Base-by-base conservation (phyloP, 1,140 invertebrate species). In the Capitella teleta region DNA sequence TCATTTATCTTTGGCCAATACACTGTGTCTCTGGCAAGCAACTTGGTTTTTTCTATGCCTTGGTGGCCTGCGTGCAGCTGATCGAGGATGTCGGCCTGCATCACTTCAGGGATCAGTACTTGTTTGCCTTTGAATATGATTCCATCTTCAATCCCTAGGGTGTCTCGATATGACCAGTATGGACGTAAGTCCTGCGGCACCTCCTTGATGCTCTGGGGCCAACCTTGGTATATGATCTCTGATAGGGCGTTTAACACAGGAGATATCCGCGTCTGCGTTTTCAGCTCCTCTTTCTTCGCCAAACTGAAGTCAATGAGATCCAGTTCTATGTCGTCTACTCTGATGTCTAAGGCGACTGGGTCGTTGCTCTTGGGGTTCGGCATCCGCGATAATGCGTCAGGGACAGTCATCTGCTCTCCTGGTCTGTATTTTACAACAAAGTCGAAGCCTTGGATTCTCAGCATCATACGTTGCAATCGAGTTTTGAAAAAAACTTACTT, bases 331-430 rank as follows among this genome's bases (percentile, higher is more conserved):
- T 44, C 21, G 1, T 44, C 2, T 26, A 26, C 42, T 24, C 23
- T 44, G 24, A 44, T 26, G 25, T 44, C 42, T 28, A 44, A 10
- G 24, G 25, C 63, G 51, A 40, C 56, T 52, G 4, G 74, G 52
- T 5, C 74, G 73, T 14, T 66, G 56, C 52, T 51, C 64, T 40
- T 44, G 45, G 54, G 18, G 62, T 63, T 50, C 57, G 47, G 34
- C 61, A 44, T n/a, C n/a, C n/a, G n/a, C n/a, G n/a, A n/a, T n/a
- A n/a, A n/a, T n/a, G n/a, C n/a, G n/a, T n/a, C n/a, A n/a, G n/a
- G n/a, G n/a, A n/a, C n/a, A n/a, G n/a, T n/a, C n/a, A n/a, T n/a
- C n/a, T n/a, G n/a, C n/a, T n/a, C n/a, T n/a, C n/a, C n/a, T n/a
- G n/a, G n/a, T n/a, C n/a, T n/a, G n/a, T n/a, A n/a, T n/a, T n/a